Conservation (phyloP, 2,797 vertebrate species). For the Sebastes umbrosus region DNA sequence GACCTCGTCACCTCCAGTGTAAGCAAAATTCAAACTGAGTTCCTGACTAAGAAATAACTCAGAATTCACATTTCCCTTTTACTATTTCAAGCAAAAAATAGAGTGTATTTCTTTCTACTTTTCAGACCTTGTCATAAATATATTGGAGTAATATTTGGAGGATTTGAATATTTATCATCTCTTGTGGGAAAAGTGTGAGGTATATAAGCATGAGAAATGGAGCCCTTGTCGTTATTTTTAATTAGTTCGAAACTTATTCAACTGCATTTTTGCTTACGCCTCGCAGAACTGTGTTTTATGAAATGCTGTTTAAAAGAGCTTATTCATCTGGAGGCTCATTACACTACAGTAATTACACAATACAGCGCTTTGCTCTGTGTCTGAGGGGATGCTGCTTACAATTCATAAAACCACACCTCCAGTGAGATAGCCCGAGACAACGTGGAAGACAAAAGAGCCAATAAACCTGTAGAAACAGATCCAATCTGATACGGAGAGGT, state of each 20-base stretch:
- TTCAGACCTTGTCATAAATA: constrained; percentile 5
- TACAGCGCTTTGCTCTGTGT: constrained; percentile 39
- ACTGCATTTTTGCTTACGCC: constrained; percentile 10
- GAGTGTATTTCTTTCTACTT: neutral
- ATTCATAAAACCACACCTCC: constrained; percentile 44
- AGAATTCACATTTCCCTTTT: neutral
- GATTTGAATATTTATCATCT: neutral
- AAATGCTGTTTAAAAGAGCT: constrained; percentile 15
- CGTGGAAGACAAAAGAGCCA: constrained; percentile 60
- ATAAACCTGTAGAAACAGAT: constrained; percentile 50
- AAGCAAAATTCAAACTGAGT: constrained; percentile 16
- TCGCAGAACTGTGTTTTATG: neutral
- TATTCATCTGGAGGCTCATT: constrained; percentile 43
- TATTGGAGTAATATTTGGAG: constrained; percentile 12
- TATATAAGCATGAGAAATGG: constrained; percentile 5
- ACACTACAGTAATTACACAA: constrained; percentile 26
- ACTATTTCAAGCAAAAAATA: constrained; percentile 20
- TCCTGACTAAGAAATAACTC: constrained; percentile 22
- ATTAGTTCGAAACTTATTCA: constrained; percentile 10
- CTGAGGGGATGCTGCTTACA: constrained; percentile 46
- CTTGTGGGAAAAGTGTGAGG: constrained; percentile 2
- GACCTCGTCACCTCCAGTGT: constrained; percentile 24
- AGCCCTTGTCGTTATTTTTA: constrained; percentile 14
- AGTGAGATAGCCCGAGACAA: constrained; percentile 29
- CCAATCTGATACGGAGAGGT: constrained; percentile 47